These are phyloP conservation scores for Seira sanloemensis DNA, from an alignment of 2,888 invertebrate genomes.

Conservation along the genomic window DNA sequence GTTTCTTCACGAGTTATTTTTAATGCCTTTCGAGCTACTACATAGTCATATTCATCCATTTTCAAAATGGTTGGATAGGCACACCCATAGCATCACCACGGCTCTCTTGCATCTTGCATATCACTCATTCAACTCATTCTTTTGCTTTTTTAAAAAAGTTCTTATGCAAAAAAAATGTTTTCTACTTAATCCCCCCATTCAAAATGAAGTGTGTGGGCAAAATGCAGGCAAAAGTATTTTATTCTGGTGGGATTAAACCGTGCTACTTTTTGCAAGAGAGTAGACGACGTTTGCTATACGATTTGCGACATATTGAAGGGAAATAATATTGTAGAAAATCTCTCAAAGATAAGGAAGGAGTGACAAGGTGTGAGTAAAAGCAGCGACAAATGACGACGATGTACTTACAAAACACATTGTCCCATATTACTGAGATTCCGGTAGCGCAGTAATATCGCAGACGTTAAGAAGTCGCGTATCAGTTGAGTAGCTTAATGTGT, in stretches of 20 bases:
- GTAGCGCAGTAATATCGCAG: not conserved
- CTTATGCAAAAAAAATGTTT: not conserved
- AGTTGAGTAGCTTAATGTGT: too few relatives aligned
- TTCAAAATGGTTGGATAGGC: too few relatives aligned
- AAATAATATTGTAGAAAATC: not conserved
- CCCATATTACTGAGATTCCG: not conserved
- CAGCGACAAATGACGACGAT: not conserved
- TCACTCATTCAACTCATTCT: not conserved
- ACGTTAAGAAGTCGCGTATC: too few relatives aligned
- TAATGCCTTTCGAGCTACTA: conserved; percentile 42
- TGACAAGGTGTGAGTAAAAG: not conserved
- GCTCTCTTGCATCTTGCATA: not conserved
- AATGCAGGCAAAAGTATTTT: not conserved
- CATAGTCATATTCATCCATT: not conserved
- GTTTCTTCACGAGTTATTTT: conserved; percentile 66
- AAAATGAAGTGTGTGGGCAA: not conserved
- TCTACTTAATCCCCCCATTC: not conserved
- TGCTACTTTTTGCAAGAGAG: not conserved
- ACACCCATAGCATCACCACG: too few relatives aligned
- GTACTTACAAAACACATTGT: not conserved
- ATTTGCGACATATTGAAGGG: not conserved
- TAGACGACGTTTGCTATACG: not conserved
- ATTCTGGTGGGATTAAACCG: not conserved
- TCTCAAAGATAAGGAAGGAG: not conserved
- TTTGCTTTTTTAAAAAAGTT: too few relatives aligned